Evolutionary conservation across 2,113 vertebrate genomes (phyloP).

Genomic region (Pontoporia blainvillei): DNA sequence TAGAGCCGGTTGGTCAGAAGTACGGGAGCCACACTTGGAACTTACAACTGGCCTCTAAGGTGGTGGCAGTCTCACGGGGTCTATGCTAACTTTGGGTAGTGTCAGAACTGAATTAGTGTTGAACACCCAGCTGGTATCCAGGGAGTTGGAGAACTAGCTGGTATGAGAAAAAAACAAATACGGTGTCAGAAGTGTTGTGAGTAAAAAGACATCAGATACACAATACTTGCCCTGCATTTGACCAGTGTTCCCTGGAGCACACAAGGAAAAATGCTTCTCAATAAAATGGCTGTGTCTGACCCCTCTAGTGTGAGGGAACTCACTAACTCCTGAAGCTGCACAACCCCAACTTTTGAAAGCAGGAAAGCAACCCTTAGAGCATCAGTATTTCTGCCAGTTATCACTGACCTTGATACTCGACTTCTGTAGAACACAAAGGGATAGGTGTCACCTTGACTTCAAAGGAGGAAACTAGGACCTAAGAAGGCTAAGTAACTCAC

Average conservation of each 20-base stretch:
- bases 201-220: background rate
- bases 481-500: background rate
- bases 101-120: background rate
- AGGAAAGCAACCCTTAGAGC: background rate
- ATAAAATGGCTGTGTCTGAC: background rate
- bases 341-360: background rate
- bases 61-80: background rate
- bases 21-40: background rate
- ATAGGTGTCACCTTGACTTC: background rate
- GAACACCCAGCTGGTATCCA: background rate
- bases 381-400: background rate
- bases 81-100: background rate
- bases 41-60: background rate
- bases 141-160: background rate
- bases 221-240: background rate
- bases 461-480: background rate
- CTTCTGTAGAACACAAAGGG: background rate
- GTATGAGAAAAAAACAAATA: background rate
- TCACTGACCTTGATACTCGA: background rate
- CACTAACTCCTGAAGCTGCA: background rate
- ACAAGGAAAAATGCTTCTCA: background rate
- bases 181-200: background rate
- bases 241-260: background rate
- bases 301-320: background rate
- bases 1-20: background rate